Evolutionary conservation across 2,797 vertebrate species (phyloP).

Genomic region (Parambassis ranga): DNA sequence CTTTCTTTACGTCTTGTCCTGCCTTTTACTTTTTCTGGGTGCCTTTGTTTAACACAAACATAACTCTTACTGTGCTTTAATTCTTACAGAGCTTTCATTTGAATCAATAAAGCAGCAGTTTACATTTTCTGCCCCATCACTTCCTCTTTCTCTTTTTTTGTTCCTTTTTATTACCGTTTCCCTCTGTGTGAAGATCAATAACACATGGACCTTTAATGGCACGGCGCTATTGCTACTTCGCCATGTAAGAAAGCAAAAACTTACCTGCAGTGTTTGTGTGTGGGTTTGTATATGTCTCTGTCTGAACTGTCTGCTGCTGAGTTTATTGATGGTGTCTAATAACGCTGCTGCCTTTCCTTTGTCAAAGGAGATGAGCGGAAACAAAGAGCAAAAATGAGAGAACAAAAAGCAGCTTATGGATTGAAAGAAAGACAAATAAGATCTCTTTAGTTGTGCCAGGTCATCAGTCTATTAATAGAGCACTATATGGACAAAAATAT

Average conservation of each 20-base stretch:
- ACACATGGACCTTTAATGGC: conserved; percentile 22
- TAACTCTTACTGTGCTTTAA: conserved; percentile 19
- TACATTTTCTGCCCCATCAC: conserved; percentile 16
- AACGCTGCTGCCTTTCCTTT: not conserved
- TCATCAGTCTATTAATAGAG: not conserved
- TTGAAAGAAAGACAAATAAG: not conserved
- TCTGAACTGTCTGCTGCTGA: not conserved
- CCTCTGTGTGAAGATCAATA: conserved; percentile 42
- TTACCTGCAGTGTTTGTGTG: conserved; percentile 2
- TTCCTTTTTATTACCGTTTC: conserved; percentile 33
- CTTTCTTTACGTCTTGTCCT: not conserved
- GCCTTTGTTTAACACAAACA: conserved; percentile 1
- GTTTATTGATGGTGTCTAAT: conserved; percentile 28
- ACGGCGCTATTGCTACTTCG: not conserved
- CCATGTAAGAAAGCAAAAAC: conserved; percentile 27
- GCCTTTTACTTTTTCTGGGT: not conserved
- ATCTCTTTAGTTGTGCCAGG: not conserved
- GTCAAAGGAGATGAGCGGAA: conserved; percentile 16
- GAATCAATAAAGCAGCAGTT: conserved; percentile 46
- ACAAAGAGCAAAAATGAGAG: not conserved
- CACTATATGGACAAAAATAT: too few relatives aligned
- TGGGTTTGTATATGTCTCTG: conserved; percentile 3
- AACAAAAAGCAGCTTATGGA: not conserved
- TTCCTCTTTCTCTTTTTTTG: conserved; percentile 19
- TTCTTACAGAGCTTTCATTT: conserved; percentile 23